Evolutionary conservation across 2,113 vertebrate species (phyloP).

Genomic region (Atrichornis clamosus): DNA sequence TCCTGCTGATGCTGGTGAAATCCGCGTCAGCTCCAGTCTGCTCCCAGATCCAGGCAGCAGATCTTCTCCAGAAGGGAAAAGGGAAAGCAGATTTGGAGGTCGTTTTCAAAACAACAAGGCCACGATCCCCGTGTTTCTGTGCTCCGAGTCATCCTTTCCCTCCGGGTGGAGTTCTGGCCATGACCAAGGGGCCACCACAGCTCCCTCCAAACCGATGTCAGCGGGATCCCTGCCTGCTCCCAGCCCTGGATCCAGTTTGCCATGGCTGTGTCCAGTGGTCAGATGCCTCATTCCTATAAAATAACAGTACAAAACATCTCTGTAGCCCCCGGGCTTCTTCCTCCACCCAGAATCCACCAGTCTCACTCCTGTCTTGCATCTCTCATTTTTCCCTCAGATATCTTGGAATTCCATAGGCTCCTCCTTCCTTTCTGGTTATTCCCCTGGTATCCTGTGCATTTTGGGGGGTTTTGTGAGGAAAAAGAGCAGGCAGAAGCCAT

Average conservation of each 20-base stretch:
- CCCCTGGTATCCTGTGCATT: fast-evolving
- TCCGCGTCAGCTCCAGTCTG: neutral
- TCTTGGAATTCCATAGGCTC: fast-evolving
- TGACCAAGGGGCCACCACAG: neutral
- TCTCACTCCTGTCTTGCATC: neutral
- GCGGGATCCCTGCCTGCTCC: neutral
- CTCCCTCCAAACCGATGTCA: neutral
- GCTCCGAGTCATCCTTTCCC: neutral
- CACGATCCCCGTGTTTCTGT: neutral
- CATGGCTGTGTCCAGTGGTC: neutral
- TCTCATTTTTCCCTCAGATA: neutral
- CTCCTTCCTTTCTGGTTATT: neutral
- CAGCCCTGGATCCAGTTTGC: neutral
- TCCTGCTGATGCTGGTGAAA: neutral
- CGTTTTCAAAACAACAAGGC: neutral
- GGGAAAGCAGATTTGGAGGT: neutral
- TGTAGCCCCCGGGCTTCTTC: neutral
- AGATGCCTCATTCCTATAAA: neutral
- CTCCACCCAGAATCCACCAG: neutral
- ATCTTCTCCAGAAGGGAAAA: neutral
- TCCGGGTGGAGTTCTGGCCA: neutral
- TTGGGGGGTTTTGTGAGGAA: no score
- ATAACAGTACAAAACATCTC: neutral
- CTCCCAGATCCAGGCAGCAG: neutral
- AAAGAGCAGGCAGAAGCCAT: neutral